These are phyloP conservation scores for Athalia rosae DNA, from an alignment of 2,888 invertebrate species.

Conservation along the genomic window DNA sequence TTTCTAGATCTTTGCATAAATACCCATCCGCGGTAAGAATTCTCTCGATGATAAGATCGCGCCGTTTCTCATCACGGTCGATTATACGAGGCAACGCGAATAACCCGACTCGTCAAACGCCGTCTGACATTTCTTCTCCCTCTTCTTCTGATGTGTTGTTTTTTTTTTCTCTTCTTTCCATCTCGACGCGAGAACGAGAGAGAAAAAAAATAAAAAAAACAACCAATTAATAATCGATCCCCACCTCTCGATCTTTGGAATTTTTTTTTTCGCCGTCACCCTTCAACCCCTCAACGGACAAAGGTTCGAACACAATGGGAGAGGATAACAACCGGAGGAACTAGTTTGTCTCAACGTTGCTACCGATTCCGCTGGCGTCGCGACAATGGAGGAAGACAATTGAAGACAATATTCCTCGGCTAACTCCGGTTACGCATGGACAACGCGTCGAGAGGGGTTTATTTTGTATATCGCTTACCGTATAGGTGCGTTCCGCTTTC, in stretches of 20 bases:
- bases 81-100: not conserved
- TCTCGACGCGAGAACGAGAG: too few relatives aligned
- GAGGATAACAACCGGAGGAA: not conserved
- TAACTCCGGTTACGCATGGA: slow-evolving; percentile 13
- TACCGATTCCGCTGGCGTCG: not conserved
- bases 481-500: too few relatives aligned
- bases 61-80: not conserved
- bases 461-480: not conserved
- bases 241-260: not conserved
- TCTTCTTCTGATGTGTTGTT: too few relatives aligned
- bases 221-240: not conserved
- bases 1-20: slow-evolving; percentile 40
- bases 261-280: not conserved
- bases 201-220: too few relatives aligned
- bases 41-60: slow-evolving; percentile 25
- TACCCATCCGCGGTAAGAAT: slow-evolving; percentile 15
- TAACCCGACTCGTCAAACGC: not conserved
- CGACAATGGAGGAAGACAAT: too few relatives aligned
- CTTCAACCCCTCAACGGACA: slow-evolving; percentile 19
- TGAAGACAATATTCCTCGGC: slow-evolving; percentile 24
- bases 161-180: too few relatives aligned
- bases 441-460: not conserved
- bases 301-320: slow-evolving; percentile 7
- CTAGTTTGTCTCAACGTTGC: slow-evolving; percentile 5
- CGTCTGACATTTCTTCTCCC: too few relatives aligned